phyloP scores from a whole-genome alignment of 1,140 invertebrate species.

The Drosophila ironensis region DNA sequence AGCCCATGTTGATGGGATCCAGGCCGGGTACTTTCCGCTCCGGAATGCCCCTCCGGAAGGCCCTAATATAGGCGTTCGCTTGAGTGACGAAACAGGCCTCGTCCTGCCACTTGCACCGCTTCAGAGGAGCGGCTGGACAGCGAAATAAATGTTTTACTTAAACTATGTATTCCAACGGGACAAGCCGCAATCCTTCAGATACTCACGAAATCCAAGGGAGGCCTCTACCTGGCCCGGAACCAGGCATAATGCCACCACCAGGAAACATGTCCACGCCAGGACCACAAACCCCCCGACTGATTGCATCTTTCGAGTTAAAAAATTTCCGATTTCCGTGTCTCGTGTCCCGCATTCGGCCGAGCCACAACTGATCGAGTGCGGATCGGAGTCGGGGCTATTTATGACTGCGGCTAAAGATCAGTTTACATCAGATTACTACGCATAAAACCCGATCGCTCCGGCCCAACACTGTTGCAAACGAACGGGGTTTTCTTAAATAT shows the following conservation, averaged over 20 bases:
- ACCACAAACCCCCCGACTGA: neutral
- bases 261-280: neutral
- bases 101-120: slow-evolving; percentile 42
- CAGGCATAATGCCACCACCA: neutral
- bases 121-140: slow-evolving; percentile 37
- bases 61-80: slow-evolving; percentile 16
- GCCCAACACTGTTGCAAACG: too few species aligned
- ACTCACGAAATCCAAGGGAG: slow-evolving; percentile 27
- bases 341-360: neutral
- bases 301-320: slow-evolving; percentile 7
- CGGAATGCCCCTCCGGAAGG: slow-evolving; percentile 34
- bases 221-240: neutral
- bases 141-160: neutral
- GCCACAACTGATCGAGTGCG: slow-evolving; percentile 10
- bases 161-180: too few species aligned
- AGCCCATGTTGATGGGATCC: slow-evolving; percentile 37
- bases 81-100: slow-evolving; percentile 40
- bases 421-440: too few species aligned
- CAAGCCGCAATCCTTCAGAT: too few species aligned
- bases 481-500: too few species aligned
- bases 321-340: neutral
- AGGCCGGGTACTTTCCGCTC: slow-evolving; percentile 16
- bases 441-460: too few species aligned
- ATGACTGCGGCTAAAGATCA: too few species aligned
- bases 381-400: slow-evolving; percentile 11